Evolutionary conservation across 2,113 vertebrate species (phyloP), one percentile per base, ranked within the genome.

Genomic region (Aegithalos caudatus): DNA sequence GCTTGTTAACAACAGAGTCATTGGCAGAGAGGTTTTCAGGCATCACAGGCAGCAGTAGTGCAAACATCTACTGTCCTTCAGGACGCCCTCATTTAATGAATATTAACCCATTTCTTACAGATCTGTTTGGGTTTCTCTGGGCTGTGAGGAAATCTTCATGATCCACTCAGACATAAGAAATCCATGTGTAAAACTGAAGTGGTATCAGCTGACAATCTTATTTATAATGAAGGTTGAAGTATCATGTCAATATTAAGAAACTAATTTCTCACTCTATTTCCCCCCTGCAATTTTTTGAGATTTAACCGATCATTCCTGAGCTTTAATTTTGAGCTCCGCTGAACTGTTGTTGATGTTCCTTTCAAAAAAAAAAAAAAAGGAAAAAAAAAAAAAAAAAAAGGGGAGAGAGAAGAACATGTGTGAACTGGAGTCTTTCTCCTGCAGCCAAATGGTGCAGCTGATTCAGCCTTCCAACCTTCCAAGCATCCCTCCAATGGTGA

Each of bases 261-360:
- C 79, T 97, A 97, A 97, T 97, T 97, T 98, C 94, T 98, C 95
- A 97, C 92, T 97, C 95, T 97, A 81, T 97, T 98, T 98, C 95
- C 67, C 71, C 77, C 89, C 92, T 77, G 66, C 86, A 91, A 62
- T 84, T 95, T 97, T 93, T 81, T 50, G 76, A 67, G 77, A 72
- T 92, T 94, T 86, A 96, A 91, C 94, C 65, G 94, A 97, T 97
- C 94, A 65, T 66, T 97, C 94, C 93, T 94, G 81, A 91, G 93
- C 92, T 97, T 88, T 95, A 98, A 98, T 98, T 98, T 97, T 96
- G 95, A 97, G 98, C 97, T 98, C 95, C 85, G 23, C 64, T 98
- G 98, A 97, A 83, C 97, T 97, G 97, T 77, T 95, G 66, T 94
- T 93, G 95, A 94, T 96, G 93, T 95, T 97, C 97, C 95, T 96